Conservation (phyloP, 2,797 vertebrate species). For the Yasuhikotakia modesta region DNA sequence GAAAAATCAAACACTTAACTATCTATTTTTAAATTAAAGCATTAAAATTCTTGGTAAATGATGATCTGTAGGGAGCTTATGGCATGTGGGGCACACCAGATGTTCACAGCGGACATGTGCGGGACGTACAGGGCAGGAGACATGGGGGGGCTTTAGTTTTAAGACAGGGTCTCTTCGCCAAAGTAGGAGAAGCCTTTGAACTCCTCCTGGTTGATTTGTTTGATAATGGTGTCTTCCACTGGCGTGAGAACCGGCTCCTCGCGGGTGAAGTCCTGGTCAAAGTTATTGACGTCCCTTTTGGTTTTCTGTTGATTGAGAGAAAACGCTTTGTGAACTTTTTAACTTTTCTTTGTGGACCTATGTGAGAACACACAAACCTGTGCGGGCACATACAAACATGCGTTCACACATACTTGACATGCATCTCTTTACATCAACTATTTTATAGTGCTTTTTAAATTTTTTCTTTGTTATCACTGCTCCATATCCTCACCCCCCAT, state of each 20-base stretch:
- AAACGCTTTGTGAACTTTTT: neutral
- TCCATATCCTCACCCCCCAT: neutral
- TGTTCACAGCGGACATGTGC: slow-evolving; percentile 9
- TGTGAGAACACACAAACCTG: neutral
- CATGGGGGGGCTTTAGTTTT: slow-evolving; percentile 57
- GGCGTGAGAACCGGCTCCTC: slow-evolving; percentile 94
- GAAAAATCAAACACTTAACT: slow-evolving; percentile 10
- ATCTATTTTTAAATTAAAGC: slow-evolving; percentile 34
- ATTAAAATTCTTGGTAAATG: slow-evolving; percentile 16
- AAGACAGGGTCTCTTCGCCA: slow-evolving; percentile 86
- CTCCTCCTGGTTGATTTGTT: slow-evolving; percentile 98
- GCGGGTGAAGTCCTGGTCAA: slow-evolving; percentile 97
- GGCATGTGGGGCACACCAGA: slow-evolving; percentile 11
- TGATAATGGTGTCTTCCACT: slow-evolving; percentile 90
- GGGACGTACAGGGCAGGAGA: slow-evolving; percentile 29
- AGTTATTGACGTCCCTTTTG: slow-evolving; percentile 99
- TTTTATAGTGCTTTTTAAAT: neutral
- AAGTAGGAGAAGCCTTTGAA: slow-evolving; percentile 98
- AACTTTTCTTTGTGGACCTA: no score
- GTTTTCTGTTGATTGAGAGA: slow-evolving; percentile 84
- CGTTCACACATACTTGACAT: neutral
- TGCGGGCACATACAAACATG: neutral
- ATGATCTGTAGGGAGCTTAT: slow-evolving; percentile 33
- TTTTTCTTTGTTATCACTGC: neutral
- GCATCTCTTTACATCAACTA: neutral